Conservation (phyloP, 2,113 vertebrate genomes). For the Gobio gobio region DNA sequence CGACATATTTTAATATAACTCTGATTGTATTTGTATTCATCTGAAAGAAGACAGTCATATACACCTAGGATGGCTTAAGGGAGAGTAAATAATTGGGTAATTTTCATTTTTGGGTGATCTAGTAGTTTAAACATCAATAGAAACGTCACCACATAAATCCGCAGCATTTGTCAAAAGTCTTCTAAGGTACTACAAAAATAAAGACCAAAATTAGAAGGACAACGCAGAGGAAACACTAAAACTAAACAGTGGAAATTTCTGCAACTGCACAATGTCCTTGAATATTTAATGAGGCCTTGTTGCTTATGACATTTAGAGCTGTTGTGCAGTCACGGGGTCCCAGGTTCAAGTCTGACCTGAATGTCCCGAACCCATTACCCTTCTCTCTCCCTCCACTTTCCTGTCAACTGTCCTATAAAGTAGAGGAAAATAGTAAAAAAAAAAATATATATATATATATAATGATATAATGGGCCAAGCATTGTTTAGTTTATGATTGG, state of each 20-base stretch:
- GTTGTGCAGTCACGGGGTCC: neutral
- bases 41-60: too few species aligned
- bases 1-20: too few species aligned
- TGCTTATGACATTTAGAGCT: neutral
- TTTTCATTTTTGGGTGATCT: too few species aligned
- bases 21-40: too few species aligned
- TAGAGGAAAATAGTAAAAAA: neutral
- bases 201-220: neutral
- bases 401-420: neutral
- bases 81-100: too few species aligned
- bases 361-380: neutral
- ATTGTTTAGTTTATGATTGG: neutral
- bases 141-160: neutral
- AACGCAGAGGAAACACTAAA: neutral
- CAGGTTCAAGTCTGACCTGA: neutral
- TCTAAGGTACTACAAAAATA: neutral
- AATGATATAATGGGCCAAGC: neutral
- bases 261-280: neutral
- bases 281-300: neutral
- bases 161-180: neutral
- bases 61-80: too few species aligned
- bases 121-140: neutral
- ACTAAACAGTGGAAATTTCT: neutral
- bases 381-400: neutral
- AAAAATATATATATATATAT: neutral